phyloP scores from a whole-genome alignment of 2,113 vertebrate species.

The Mastomys coucha region DNA sequence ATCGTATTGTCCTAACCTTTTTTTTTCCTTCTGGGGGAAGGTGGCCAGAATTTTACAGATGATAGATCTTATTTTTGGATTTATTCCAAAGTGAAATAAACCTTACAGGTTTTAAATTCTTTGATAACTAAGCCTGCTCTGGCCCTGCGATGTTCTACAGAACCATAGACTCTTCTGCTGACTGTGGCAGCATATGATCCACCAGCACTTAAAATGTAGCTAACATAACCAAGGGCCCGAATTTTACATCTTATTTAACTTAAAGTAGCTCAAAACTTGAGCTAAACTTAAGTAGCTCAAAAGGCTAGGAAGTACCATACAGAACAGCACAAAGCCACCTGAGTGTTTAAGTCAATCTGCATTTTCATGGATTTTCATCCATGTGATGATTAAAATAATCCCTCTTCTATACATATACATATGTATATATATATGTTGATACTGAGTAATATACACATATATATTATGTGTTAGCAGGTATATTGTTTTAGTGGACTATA shows the following conservation, averaged over 20 bases:
- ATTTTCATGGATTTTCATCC: background rate
- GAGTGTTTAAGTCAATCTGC: background rate
- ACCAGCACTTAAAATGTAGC: background rate
- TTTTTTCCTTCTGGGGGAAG: background rate
- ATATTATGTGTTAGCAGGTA: no score
- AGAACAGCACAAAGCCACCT: background rate
- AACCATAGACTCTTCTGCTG: background rate
- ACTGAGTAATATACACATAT: no score
- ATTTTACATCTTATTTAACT: background rate
- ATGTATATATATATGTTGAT: no score
- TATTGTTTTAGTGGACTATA: no score
- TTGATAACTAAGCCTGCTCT: background rate
- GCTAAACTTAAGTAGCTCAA: background rate
- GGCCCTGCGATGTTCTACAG: background rate
- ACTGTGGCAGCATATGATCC: background rate
- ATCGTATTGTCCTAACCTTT: slow-evolving; percentile 42
- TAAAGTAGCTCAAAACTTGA: no score
- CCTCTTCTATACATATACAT: no score
- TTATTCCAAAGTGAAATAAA: slow-evolving; percentile 52
- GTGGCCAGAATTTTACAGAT: slow-evolving; percentile 51
- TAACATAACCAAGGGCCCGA: background rate
- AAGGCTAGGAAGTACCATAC: background rate
- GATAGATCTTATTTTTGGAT: slow-evolving; percentile 37
- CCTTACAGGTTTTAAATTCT: background rate
- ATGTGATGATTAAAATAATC: background rate